A percentile compares a stretch with the other conserved stretches of the same genome.
Evolutionary conservation across 2,113 vertebrate species (phyloP).

Genomic region (Sceloporus undulatus): DNA sequence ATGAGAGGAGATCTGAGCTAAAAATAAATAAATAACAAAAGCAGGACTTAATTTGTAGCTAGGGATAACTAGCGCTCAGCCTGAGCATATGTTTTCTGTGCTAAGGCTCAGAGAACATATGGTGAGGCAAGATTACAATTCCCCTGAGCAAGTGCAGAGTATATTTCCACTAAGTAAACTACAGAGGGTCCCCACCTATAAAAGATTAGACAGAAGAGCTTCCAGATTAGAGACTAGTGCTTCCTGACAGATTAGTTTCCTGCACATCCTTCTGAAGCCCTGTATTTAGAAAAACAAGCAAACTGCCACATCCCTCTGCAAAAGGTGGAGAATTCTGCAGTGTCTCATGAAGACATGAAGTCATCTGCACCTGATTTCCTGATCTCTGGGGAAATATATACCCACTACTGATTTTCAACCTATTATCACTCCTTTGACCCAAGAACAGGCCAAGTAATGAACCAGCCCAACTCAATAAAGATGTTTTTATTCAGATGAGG

Average conservation of each 20-base stretch:
- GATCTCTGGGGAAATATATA: background rate
- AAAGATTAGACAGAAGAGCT: background rate
- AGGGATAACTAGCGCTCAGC: background rate
- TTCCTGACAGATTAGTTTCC: background rate
- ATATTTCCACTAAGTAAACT: background rate
- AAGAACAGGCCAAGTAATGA: background rate
- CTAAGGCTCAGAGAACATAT: background rate
- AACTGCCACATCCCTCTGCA: no score
- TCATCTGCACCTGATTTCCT: background rate
- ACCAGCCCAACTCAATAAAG: no score
- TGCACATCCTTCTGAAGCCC: background rate
- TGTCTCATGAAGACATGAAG: background rate
- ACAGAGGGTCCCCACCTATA: background rate
- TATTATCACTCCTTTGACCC: background rate
- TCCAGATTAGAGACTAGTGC: background rate
- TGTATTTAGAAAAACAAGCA: no score
- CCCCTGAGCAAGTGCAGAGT: background rate
- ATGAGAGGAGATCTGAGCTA: background rate
- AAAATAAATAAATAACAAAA: background rate
- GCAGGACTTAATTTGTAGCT: background rate
- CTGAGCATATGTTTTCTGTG: background rate
- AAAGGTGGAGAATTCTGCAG: background rate
- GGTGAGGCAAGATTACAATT: background rate
- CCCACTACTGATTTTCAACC: background rate
- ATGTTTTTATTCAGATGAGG: no score